These are phyloP conservation scores for Harpagifer antarcticus DNA, from an alignment of 2,797 vertebrate genomes.

Conservation along the genomic window DNA sequence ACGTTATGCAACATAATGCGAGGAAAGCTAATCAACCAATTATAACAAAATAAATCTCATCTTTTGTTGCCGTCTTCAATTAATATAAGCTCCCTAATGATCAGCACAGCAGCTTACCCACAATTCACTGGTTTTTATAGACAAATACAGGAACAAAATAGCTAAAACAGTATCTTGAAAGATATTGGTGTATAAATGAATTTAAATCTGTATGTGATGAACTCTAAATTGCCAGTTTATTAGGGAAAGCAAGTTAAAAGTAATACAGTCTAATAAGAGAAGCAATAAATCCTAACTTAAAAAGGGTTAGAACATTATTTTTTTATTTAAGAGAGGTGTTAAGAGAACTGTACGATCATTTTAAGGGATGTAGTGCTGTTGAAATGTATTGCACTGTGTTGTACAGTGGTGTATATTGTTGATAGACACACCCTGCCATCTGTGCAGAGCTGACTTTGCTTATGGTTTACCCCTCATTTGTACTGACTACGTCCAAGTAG, in stretches of 20 bases:
- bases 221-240: neutral
- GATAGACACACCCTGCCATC: constrained; percentile 7
- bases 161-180: neutral
- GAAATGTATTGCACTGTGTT: neutral
- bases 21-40: neutral
- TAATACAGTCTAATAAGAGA: neutral
- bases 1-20: neutral
- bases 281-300: neutral
- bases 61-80: neutral
- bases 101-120: constrained; percentile 36
- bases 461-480: neutral
- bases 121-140: constrained; percentile 24
- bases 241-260: neutral
- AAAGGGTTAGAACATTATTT: too few species aligned
- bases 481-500: neutral
- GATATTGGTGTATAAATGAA: neutral
- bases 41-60: too few species aligned
- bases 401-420: neutral
- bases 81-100: neutral
- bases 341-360: neutral
- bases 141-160: neutral
- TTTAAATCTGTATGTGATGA: neutral
- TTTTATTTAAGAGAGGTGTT: neutral
- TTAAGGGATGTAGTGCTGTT: neutral
- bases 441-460: constrained; percentile 2